Conservation (phyloP, 1,140 invertebrate species). For the Akabosia matsudoensis region DNA sequence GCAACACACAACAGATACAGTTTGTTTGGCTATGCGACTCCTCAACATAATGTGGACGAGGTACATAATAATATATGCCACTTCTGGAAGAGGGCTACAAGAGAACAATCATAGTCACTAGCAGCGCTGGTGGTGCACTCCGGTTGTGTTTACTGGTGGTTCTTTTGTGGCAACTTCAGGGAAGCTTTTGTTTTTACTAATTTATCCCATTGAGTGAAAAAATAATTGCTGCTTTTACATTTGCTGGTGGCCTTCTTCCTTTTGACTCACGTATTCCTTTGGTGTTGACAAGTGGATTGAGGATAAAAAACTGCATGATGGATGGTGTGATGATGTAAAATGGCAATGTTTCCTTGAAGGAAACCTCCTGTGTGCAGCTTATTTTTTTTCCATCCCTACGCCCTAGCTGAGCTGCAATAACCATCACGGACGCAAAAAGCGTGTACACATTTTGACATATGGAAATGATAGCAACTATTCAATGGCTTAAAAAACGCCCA, state of each 20-base stretch:
- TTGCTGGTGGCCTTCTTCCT: conserved; percentile 1
- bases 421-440: too few species aligned
- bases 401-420: too few species aligned
- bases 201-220: conserved; percentile 10
- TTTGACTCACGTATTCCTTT: not conserved
- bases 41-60: too few species aligned
- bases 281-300: not conserved
- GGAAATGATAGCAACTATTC: too few species aligned
- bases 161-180: too few species aligned
- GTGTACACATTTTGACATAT: too few species aligned
- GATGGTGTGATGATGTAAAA: not conserved
- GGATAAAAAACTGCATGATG: not conserved
- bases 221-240: conserved; percentile 1
- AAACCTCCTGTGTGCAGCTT: not conserved
- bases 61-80: not conserved
- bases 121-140: too few species aligned
- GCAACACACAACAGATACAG: not conserved
- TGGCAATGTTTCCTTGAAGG: not conserved
- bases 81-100: not conserved
- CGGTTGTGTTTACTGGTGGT: too few species aligned
- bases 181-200: conserved; percentile 14
- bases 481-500: too few species aligned
- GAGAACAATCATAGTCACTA: too few species aligned
- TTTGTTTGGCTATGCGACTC: too few species aligned
- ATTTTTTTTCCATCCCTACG: too few species aligned